Conservation (phyloP, 2,888 invertebrate genomes). For the Mythimna loreyi region DNA sequence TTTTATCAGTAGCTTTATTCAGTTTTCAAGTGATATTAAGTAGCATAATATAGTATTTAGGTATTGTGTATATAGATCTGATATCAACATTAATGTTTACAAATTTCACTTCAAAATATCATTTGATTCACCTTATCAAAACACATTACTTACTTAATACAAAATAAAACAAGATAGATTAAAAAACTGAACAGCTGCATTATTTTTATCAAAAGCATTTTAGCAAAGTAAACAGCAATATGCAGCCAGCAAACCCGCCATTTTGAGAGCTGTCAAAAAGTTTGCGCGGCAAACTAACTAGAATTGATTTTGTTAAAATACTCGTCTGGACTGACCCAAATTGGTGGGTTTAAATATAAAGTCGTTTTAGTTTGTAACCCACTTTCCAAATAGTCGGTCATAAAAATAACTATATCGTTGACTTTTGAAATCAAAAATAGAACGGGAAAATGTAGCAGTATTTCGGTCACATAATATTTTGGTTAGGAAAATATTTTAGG, state of each 20-base stretch:
- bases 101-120: background rate
- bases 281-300: slow-evolving; percentile 31
- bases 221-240: background rate
- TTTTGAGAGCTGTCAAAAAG: slow-evolving; percentile 15
- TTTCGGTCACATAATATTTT: background rate
- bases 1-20: slow-evolving; percentile 27
- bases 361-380: slow-evolving; percentile 52
- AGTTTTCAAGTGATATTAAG: background rate
- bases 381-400: slow-evolving; percentile 55
- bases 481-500: background rate
- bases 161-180: too few species aligned
- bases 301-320: slow-evolving; percentile 41
- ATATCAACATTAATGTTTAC: background rate
- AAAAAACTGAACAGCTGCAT: background rate
- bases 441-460: background rate
- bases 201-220: background rate
- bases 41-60: background rate
- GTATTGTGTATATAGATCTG: background rate
- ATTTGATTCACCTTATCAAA: too few species aligned
- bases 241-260: background rate
- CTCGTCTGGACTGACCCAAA: slow-evolving; percentile 52
- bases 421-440: slow-evolving; percentile 21
- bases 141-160: too few species aligned
- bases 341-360: slow-evolving; percentile 55
- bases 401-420: slow-evolving; percentile 30